These are phyloP conservation scores for Nestor notabilis DNA, from an alignment of 2,113 vertebrate genomes.

Conservation along the genomic window DNA sequence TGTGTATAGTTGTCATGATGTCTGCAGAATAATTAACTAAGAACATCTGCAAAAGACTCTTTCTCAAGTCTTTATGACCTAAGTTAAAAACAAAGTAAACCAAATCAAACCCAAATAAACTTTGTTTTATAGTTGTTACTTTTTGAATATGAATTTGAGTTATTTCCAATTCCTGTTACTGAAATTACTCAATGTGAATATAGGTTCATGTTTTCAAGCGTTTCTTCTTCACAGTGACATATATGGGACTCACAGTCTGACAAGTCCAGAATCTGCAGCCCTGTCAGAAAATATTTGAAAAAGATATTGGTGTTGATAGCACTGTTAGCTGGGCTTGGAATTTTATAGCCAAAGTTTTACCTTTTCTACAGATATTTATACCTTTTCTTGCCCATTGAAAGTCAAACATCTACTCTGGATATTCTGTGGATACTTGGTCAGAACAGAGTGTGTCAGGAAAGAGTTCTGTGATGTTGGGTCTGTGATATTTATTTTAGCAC, in stretches of 20 bases:
- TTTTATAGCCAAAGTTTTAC: neutral
- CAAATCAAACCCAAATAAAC: neutral
- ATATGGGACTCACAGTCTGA: neutral
- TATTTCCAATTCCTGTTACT: neutral
- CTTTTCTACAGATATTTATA: neutral
- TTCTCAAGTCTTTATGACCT: neutral
- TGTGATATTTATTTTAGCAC: neutral
- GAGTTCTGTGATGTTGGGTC: neutral
- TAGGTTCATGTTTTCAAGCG: neutral
- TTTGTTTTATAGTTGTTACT: neutral
- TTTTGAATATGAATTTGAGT: neutral
- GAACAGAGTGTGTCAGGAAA: neutral
- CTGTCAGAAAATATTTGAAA: neutral
- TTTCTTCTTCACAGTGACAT: neutral
- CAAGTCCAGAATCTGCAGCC: neutral
- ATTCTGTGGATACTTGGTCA: neutral
- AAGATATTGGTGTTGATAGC: neutral
- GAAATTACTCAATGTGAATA: neutral
- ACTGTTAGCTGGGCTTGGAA: neutral
- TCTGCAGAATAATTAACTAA: neutral
- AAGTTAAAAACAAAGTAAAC: neutral
- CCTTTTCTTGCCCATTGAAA: neutral
- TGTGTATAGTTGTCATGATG: neutral
- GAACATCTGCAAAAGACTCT: neutral
- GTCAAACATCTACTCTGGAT: neutral